These are phyloP conservation scores for Labroides dimidiatus DNA, from an alignment of 2,797 vertebrate species.

Conservation along the genomic window DNA sequence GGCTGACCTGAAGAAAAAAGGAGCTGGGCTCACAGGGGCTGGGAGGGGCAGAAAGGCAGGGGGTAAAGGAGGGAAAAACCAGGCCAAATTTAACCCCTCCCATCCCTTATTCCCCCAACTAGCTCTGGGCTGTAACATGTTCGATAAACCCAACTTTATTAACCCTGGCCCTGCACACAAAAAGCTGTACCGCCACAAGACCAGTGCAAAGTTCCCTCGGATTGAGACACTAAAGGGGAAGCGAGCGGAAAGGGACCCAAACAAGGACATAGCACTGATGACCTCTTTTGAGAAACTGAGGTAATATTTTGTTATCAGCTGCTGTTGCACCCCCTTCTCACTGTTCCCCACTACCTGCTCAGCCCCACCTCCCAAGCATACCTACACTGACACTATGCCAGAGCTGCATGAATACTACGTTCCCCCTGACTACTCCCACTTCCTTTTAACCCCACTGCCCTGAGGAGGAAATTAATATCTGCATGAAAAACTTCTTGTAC, in stretches of 20 bases:
- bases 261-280: slow-evolving; percentile 96
- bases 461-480: slow-evolving; percentile 89
- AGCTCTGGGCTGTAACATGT: slow-evolving; percentile 91
- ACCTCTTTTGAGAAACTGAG: slow-evolving; percentile 99
- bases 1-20: slow-evolving; percentile 96
- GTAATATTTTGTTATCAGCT: slow-evolving; percentile 99
- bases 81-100: slow-evolving; percentile 88
- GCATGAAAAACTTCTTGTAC: slow-evolving; percentile 96
- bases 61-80: slow-evolving; percentile 92
- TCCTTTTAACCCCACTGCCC: slow-evolving; percentile 79
- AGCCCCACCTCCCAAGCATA: slow-evolving; percentile 90
- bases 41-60: slow-evolving; percentile 91
- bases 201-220: slow-evolving; percentile 95
- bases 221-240: slow-evolving; percentile 98
- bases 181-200: slow-evolving; percentile 99
- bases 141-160: slow-evolving; percentile 96
- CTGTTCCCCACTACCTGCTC: slow-evolving; percentile 88
- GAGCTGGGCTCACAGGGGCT: slow-evolving; percentile 80
- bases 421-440: slow-evolving; percentile 85
- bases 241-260: slow-evolving; percentile 92
- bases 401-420: slow-evolving; percentile 96
- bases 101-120: slow-evolving; percentile 90
- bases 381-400: slow-evolving; percentile 90
- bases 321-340: slow-evolving; percentile 90
- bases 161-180: slow-evolving; percentile 98